A percentile compares a stretch with the other conserved stretches of the same genome.
Conservation (phyloP, 2,113 vertebrate species). For the Tachysurus fulvidraco region DNA sequence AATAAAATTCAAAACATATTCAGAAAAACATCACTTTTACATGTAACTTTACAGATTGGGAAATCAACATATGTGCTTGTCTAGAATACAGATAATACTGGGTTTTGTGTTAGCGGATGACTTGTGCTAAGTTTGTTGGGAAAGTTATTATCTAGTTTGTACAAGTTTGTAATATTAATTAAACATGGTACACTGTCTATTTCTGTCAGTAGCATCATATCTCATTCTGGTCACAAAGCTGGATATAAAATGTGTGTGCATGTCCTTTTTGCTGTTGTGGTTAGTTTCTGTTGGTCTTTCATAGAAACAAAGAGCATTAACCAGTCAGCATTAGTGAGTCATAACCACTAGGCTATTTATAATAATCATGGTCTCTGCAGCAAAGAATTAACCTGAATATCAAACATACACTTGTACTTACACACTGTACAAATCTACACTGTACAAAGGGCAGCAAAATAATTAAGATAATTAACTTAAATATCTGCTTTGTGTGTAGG, state of each 20-base stretch:
- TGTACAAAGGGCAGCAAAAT: too few relatives aligned
- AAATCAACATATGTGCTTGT: too few relatives aligned
- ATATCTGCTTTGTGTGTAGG: too few relatives aligned
- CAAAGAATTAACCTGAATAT: not conserved
- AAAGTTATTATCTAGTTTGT: not conserved
- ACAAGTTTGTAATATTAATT: not conserved
- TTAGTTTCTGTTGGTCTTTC: not conserved
- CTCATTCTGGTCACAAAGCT: not conserved
- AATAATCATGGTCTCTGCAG: not conserved
- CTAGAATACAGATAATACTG: too few relatives aligned
- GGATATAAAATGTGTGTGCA: not conserved
- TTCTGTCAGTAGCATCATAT: not conserved
- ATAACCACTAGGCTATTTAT: not conserved
- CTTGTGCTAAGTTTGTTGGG: too few relatives aligned
- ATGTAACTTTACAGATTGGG: too few relatives aligned
- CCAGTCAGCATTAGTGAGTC: not conserved
- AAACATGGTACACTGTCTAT: not conserved
- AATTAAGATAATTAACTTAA: too few relatives aligned
- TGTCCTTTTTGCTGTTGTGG: not conserved
- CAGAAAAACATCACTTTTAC: too few relatives aligned
- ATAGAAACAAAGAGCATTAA: not conserved
- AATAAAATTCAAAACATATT: too few relatives aligned
- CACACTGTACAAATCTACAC: not conserved
- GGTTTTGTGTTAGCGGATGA: too few relatives aligned
- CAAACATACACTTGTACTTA: too few relatives aligned